A percentile compares a stretch with the other conserved stretches of the same genome.
Conservation (phyloP, 1,140 invertebrate genomes). For the Leptoteleia sp. region DNA sequence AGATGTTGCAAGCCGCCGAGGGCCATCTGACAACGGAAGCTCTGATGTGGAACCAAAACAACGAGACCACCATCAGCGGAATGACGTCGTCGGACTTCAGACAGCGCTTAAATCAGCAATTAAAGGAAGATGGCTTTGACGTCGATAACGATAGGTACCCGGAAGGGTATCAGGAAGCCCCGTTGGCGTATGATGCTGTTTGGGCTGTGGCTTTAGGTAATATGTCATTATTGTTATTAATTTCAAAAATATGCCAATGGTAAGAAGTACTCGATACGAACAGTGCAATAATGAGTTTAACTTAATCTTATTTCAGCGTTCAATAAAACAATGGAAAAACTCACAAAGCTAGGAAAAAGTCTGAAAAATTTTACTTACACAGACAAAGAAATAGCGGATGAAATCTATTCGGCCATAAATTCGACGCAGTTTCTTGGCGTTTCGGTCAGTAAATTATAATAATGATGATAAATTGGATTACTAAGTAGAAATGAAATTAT, state of each 20-base stretch:
- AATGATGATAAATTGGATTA: too few relatives aligned
- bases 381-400: constrained; percentile 95
- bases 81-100: constrained; percentile 92
- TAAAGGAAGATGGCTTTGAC: constrained; percentile 90
- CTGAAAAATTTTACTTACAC: constrained; percentile 99
- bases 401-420: constrained; percentile 98
- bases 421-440: constrained; percentile 98
- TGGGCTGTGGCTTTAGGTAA: constrained; percentile 95
- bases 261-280: too few relatives aligned
- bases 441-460: constrained; percentile 87
- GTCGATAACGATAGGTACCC: constrained; percentile 91
- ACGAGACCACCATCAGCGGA: constrained; percentile 94
- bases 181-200: constrained; percentile 98
- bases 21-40: constrained; percentile 99
- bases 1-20: constrained; percentile 96
- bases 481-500: too few relatives aligned
- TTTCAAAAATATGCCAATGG: too few relatives aligned
- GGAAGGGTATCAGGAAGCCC: constrained; percentile 98
- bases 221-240: too few relatives aligned
- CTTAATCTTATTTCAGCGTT: constrained; percentile 90
- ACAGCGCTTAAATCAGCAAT: constrained; percentile 88
- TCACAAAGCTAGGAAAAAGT: constrained; percentile 88
- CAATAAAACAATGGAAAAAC: constrained; percentile 95
- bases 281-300: too few relatives aligned
- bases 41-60: constrained; percentile 98